phyloP scores from a whole-genome alignment of 2,797 vertebrate genomes.

The Urophycis tenuis region DNA sequence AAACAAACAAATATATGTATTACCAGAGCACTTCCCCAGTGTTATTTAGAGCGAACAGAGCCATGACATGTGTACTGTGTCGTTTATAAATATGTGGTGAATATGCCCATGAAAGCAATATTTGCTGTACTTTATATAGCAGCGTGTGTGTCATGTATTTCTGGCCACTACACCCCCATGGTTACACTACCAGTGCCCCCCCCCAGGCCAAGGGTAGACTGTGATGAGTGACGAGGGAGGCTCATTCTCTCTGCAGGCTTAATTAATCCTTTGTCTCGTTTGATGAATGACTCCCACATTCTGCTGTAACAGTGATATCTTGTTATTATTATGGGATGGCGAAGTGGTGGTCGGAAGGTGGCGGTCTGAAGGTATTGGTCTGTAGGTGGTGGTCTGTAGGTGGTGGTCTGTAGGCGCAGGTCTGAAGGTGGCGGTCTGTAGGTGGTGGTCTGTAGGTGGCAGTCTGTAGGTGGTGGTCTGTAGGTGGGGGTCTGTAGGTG shows the following conservation, averaged over 20 bases:
- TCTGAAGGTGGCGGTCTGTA: constrained; percentile 11
- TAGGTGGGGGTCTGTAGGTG: constrained; percentile 12
- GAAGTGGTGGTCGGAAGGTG: constrained; percentile 16
- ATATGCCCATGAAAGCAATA: constrained; percentile 35
- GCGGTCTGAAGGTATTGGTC: constrained; percentile 4
- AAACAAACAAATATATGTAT: constrained; percentile 2
- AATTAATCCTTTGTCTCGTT: constrained; percentile 81
- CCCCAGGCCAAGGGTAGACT: constrained; percentile 72
- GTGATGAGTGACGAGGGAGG: constrained; percentile 74
- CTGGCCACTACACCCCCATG: constrained; percentile 18
- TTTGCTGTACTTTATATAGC: constrained; percentile 42
- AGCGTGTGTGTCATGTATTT: constrained; percentile 25
- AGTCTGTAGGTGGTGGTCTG: constrained; percentile 3
- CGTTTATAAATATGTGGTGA: background rate
- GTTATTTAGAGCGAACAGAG: background rate
- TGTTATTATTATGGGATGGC: constrained; percentile 24
- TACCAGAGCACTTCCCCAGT: background rate
- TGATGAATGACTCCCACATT: constrained; percentile 77
- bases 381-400: constrained; percentile 3
- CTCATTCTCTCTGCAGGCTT: constrained; percentile 77
- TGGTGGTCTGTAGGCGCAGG: constrained; percentile 5
- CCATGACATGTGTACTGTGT: background rate
- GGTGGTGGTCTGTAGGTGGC: constrained; percentile 4
- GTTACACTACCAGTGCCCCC: constrained; percentile 4
- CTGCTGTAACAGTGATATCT: constrained; percentile 68